Base-by-base conservation (phyloP, 2,113 vertebrate genomes). In the Urocynchramus pylzowi region DNA sequence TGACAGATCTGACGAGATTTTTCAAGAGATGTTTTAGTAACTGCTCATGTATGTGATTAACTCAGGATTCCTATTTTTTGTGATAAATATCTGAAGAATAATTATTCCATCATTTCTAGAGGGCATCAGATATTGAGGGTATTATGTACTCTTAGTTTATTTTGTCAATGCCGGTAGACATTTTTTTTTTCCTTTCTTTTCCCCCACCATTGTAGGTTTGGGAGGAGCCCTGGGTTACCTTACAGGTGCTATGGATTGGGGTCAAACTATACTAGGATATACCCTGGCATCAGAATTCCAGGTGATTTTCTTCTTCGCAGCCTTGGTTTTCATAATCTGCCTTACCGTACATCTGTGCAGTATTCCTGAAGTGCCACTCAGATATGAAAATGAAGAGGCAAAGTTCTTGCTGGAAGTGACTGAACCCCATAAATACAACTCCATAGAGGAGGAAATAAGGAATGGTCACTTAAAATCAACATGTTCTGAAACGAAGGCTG, bases 231-330 rank as follows among this genome's bases (percentile, higher is more conserved):
- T 97, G 47, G 99, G 99, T 41, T 99, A 99, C 95, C 96, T 99
- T 61, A 98, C 98, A 47, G 99, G 99, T 65, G 99, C 99, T 28
- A 98, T 99, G 97, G 99, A 99, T 78, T 99, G 99, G 99, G 97
- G 98, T 44, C 97, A 99, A 42, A 98, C 99, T 11, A 27, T 97
- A 6, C 84, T 99, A 56, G 99, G 99, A 82, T 96, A 95, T 82
- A 60, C 98, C 57, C 97, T 99, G 95, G 98, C 98, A 57, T 99
- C 99, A 0, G 99, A 99, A 97, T 99, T 99, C 98, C 99, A 99
- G 90, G 99, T 99, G 97, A 99, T 99, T 97, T 99, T 98, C 97
- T 98, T 99, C 95, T 99, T 99, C 92, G 98, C 99, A 2, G 97
- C 98, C 4, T 74, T 99, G 56, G 98, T 99, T 87, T 98, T 99